Evolutionary conservation across 2,888 invertebrate species (phyloP).

Genomic region (Tenthredo mesomela): DNA sequence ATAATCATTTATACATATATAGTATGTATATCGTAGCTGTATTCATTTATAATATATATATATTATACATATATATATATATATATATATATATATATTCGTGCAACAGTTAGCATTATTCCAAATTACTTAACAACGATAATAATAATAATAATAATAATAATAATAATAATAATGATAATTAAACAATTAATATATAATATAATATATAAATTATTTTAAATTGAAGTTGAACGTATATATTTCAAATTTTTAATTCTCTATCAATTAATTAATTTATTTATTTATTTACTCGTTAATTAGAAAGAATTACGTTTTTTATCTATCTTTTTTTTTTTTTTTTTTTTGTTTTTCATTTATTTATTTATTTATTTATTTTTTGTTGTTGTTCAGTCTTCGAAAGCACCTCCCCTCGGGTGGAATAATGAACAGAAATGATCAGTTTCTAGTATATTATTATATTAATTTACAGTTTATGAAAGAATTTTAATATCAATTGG

Average conservation of each 20-base stretch:
- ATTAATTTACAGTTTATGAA: neutral
- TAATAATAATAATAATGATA: neutral
- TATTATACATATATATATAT: too few relatives aligned
- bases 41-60: too few relatives aligned
- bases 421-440: constrained; percentile 6
- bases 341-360: constrained; percentile 41
- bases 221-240: neutral
- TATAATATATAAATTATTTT: neutral
- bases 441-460: neutral
- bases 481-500: neutral
- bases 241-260: neutral
- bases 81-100: neutral
- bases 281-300: neutral
- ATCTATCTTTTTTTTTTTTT: constrained; percentile 38
- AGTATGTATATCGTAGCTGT: neutral
- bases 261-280: neutral
- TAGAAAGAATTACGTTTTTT: constrained; percentile 51
- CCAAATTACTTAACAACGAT: neutral
- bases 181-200: neutral
- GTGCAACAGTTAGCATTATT: neutral
- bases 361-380: neutral
- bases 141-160: constrained; percentile 1
- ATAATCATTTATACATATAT: neutral
- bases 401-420: constrained; percentile 59
- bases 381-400: constrained; percentile 62